Conservation (phyloP, 2,888 invertebrate genomes). For the Periphyllus acericola region DNA sequence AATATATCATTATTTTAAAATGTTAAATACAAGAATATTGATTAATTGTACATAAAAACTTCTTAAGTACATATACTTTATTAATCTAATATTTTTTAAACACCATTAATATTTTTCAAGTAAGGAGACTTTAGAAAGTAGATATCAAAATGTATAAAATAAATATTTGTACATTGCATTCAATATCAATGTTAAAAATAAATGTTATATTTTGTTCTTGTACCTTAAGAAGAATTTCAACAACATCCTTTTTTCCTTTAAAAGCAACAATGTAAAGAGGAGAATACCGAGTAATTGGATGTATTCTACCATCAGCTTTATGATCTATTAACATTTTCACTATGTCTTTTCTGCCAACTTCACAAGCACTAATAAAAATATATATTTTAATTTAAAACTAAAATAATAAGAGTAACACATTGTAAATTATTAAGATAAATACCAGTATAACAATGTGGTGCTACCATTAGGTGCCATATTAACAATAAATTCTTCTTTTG, state of each 20-base stretch:
- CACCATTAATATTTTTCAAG: too few relatives aligned
- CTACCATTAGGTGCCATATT: constrained; percentile 90
- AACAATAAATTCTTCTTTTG: constrained; percentile 78
- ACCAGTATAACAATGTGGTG: constrained; percentile 88
- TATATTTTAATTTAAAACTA: background rate
- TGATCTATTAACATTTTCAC: constrained; percentile 81
- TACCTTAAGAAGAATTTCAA: constrained; percentile 70
- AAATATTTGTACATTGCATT: too few relatives aligned
- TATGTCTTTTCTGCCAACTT: constrained; percentile 82
- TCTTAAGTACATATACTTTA: too few relatives aligned
- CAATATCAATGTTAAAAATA: too few relatives aligned
- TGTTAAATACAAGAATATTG: too few relatives aligned
- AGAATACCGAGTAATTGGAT: constrained; percentile 90
- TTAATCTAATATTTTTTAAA: too few relatives aligned
- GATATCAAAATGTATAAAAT: too few relatives aligned
- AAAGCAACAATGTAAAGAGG: constrained; percentile 91
- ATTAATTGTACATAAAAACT: too few relatives aligned
- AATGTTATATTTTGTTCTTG: background rate
- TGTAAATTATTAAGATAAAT: constrained; percentile 65
- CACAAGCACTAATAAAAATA: constrained; percentile 77
- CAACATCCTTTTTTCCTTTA: constrained; percentile 72
- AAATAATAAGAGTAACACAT: constrained; percentile 47
- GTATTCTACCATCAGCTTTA: constrained; percentile 88
- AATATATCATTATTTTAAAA: too few relatives aligned
- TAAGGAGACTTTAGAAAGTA: too few relatives aligned